Percentiles rank a stretch among this genome's conserved stretches.
These are phyloP conservation scores for Semnornis frantzii DNA, from an alignment of 2,113 vertebrate species.

Conservation along the genomic window DNA sequence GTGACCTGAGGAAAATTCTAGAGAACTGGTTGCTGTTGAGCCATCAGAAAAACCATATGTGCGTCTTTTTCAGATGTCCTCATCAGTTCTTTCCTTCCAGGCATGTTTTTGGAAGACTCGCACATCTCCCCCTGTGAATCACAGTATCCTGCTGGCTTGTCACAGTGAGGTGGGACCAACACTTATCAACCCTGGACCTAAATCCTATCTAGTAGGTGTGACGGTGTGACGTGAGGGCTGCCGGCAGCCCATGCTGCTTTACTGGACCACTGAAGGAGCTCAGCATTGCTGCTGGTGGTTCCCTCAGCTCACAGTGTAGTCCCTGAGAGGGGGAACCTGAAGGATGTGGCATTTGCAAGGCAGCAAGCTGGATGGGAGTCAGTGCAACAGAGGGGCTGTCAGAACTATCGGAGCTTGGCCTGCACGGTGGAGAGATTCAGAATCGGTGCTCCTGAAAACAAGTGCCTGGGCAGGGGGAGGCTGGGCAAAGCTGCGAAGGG, in stretches of 20 bases:
- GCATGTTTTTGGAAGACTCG: constrained; percentile 41
- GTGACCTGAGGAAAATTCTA: constrained; percentile 44
- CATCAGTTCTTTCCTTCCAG: constrained; percentile 45
- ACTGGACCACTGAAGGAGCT: background rate
- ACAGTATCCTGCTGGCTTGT: constrained; percentile 44
- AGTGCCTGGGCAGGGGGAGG: background rate
- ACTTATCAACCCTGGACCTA: background rate
- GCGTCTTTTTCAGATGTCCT: constrained; percentile 44
- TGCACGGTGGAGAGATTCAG: background rate
- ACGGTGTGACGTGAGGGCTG: background rate
- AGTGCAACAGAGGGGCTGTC: background rate
- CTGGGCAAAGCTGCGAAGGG: background rate
- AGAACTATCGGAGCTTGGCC: background rate
- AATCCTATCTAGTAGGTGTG: background rate
- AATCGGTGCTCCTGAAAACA: background rate
- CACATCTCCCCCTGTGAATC: constrained; percentile 26
- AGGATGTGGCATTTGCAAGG: background rate
- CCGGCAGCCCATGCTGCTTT: background rate
- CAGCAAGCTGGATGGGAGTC: background rate
- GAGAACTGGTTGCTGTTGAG: constrained; percentile 51
- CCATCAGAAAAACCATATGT: constrained; percentile 43
- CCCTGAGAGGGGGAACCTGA: background rate
- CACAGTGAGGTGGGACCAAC: constrained; percentile 27
- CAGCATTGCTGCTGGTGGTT: background rate
- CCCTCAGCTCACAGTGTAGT: background rate